phyloP scores from a whole-genome alignment of 2,113 vertebrate species.

The Pygoscelis antarcticus region DNA sequence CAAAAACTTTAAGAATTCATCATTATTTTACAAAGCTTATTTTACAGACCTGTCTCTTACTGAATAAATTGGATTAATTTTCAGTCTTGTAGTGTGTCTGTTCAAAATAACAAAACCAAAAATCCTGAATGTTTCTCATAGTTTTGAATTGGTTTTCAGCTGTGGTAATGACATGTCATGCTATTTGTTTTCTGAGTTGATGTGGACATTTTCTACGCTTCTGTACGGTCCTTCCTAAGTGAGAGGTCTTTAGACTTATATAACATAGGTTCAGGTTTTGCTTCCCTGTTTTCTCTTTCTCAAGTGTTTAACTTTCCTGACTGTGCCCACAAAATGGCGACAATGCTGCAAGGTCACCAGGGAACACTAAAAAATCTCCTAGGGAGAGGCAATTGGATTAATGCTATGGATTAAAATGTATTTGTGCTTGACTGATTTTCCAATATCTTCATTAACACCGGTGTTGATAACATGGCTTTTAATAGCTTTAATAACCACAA shows the following conservation, averaged over 20 bases:
- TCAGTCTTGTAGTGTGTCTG: neutral
- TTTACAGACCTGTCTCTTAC: neutral
- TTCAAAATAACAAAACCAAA: neutral
- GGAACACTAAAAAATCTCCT: neutral
- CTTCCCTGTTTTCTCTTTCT: neutral
- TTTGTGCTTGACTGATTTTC: conserved; percentile 11
- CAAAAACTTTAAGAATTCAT: neutral
- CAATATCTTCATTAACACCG: conserved; percentile 49
- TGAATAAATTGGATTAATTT: conserved; percentile 26
- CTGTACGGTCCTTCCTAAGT: neutral
- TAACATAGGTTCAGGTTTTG: neutral
- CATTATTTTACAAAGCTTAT: neutral
- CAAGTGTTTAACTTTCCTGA: neutral
- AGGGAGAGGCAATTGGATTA: conserved; percentile 21
- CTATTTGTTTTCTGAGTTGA: neutral
- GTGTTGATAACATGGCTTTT: conserved; percentile 62
- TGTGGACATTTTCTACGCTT: neutral
- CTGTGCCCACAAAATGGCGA: neutral
- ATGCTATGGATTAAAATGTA: neutral
- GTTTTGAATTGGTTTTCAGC: neutral
- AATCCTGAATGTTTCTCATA: neutral
- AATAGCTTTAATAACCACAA: conserved; percentile 60
- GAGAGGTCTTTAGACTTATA: neutral
- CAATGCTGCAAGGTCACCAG: neutral
- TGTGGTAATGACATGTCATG: neutral